Percentiles rank a stretch among this genome's conserved stretches.
Conservation (phyloP, 2,113 vertebrate species). For the Protobothrops mucrosquamatus region DNA sequence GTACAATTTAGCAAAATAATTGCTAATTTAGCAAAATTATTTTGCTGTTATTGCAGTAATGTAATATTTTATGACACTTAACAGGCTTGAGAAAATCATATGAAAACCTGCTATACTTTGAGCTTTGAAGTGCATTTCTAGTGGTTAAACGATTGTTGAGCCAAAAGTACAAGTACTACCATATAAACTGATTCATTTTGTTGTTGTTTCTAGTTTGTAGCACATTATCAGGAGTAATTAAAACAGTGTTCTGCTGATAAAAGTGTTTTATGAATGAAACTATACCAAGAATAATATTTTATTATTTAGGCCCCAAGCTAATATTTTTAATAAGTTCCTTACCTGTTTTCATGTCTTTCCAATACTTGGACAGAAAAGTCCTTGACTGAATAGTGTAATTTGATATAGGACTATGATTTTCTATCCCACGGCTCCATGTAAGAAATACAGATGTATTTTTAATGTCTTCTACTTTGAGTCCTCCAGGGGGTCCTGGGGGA, state of each 20-base stretch:
- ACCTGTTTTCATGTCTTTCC: constrained; percentile 92
- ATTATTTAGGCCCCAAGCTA: background rate
- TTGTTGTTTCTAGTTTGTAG: background rate
- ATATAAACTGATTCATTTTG: background rate
- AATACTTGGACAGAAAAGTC: constrained; percentile 77
- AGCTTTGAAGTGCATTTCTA: background rate
- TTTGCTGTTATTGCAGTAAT: background rate
- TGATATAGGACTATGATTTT: constrained; percentile 97
- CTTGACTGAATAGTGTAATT: constrained; percentile 89
- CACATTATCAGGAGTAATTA: background rate
- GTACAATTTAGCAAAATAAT: background rate
- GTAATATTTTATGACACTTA: background rate
- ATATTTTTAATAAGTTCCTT: constrained; percentile 43
- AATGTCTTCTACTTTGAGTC: constrained; percentile 82
- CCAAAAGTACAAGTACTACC: background rate
- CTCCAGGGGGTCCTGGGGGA: constrained; percentile 93
- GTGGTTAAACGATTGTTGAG: background rate
- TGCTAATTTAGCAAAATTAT: background rate
- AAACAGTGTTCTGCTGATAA: background rate
- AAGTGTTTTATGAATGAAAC: background rate
- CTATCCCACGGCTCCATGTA: constrained; percentile 91
- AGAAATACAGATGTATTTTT: constrained; percentile 80
- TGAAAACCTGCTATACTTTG: background rate
- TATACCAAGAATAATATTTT: background rate
- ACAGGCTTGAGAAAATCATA: background rate